Conservation (phyloP, 2,888 invertebrate species). For the Caenorhabditis becei region DNA sequence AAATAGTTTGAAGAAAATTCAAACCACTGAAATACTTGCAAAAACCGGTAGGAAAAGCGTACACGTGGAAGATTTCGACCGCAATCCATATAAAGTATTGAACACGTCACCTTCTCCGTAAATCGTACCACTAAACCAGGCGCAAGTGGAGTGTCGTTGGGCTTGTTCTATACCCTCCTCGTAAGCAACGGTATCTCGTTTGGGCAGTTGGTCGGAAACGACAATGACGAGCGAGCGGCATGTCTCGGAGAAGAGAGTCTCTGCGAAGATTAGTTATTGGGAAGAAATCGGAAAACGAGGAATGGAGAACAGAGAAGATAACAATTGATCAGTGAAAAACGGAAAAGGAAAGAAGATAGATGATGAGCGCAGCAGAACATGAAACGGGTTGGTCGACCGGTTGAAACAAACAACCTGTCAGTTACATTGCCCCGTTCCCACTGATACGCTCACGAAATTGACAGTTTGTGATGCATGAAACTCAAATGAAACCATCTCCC, state of each 20-base stretch:
- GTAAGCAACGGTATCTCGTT: conserved; percentile 2
- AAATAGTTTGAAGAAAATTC: background rate
- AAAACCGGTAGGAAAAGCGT: background rate
- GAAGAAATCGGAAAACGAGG: conserved; percentile 5
- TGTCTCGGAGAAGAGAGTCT: background rate
- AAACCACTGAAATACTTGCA: background rate
- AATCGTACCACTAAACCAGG: conserved; percentile 30
- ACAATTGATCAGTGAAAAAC: conserved; percentile 11
- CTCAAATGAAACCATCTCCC: background rate
- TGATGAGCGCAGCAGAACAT: conserved; percentile 38
- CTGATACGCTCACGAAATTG: conserved; percentile 13
- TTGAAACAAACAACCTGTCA: conserved; percentile 37
- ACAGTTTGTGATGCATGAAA: conserved; percentile 26
- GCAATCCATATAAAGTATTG: conserved; percentile 33
- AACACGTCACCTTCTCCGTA: conserved; percentile 51
- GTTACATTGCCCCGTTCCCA: background rate
- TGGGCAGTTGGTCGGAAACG: background rate
- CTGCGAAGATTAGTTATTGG: conserved; percentile 6
- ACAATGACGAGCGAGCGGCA: background rate
- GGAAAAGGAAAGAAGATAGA: background rate
- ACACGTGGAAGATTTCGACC: conserved; percentile 7
- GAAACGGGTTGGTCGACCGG: background rate
- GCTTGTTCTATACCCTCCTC: background rate
- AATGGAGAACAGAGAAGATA: too few relatives aligned
- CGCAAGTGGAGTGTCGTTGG: conserved; percentile 32